Evolutionary conservation across 2,113 vertebrate genomes (phyloP), one percentile per base, ranked within the genome.

Genomic region (Jacana jacana): DNA sequence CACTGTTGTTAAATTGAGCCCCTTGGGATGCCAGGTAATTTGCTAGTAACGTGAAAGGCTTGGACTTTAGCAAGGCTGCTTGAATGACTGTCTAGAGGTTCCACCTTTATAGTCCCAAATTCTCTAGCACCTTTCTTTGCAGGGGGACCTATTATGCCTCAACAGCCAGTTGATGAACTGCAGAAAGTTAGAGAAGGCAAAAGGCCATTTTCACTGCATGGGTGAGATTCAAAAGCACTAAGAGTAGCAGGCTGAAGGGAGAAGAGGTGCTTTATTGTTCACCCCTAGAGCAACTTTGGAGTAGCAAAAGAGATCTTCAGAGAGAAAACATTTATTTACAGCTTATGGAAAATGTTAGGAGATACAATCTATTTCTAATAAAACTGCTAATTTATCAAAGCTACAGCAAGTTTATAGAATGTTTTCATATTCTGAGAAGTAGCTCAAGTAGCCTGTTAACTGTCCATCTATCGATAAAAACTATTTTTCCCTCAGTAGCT

Each of bases 191-290:
- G 90, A 78, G 57, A 81, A 76, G 95, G 92, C 88, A 95, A 97
- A 97, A 97, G 88, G 88, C 83, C 96, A 95, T 97, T 97, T 97
- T 97, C 97, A 84, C 91, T 52, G 65, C 60, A 23, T 97, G 91
- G 89, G 75, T 71, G 96, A 42, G 81, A 97, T 96, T 97, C 90
- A 86, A 95, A 95, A 86, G 61, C 79, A 69, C 72, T 75, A 83
- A 81, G 80, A 97, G 64, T 25, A 69, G 72, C 76, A 94, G 77
- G 71, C 87, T 97, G 89, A 95, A 96, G 88, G 51, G n/a, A 84
- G 88, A 95, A 70, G 33, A 92, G 39, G 39, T 63, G 39, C 49
- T 81, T 95, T 89, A 79, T 91, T 95, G 52, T 83, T 96, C 94
- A 77, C 95, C 89, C 54, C 68, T 65, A 88, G 80, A 81, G 87